Evolutionary conservation across 1,140 invertebrate species (phyloP).

Genomic region (Reticulitermes speratus): DNA sequence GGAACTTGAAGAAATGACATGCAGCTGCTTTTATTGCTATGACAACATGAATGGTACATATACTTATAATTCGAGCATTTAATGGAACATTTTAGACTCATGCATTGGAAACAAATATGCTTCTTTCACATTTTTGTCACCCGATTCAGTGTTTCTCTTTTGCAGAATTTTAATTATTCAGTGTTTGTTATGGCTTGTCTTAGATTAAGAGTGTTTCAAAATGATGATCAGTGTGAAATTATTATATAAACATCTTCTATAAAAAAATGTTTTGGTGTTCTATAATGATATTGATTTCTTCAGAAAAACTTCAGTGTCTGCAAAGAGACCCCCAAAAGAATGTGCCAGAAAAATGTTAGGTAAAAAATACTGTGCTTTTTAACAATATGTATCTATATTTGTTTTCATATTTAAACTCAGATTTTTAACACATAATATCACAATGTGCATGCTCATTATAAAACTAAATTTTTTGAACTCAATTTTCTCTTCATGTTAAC

Average conservation of each 20-base stretch:
- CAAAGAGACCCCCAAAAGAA: not conserved
- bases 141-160: not conserved
- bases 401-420: not conserved
- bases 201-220: not conserved
- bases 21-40: not conserved
- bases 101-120: not conserved
- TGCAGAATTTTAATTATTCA: not conserved
- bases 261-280: not conserved
- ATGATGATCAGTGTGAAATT: not conserved
- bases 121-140: not conserved
- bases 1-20: no score
- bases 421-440: not conserved
- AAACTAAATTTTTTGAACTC: not conserved
- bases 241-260: not conserved
- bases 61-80: not conserved
- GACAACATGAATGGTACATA: not conserved
- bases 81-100: not conserved
- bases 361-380: not conserved
- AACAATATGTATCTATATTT: not conserved
- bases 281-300: not conserved
- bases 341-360: not conserved
- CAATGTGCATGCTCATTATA: not conserved
- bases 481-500: no score
- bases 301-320: not conserved
- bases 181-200: not conserved